These are phyloP conservation scores for Delphinus delphis DNA, from an alignment of 2,113 vertebrate species.

Conservation along the genomic window DNA sequence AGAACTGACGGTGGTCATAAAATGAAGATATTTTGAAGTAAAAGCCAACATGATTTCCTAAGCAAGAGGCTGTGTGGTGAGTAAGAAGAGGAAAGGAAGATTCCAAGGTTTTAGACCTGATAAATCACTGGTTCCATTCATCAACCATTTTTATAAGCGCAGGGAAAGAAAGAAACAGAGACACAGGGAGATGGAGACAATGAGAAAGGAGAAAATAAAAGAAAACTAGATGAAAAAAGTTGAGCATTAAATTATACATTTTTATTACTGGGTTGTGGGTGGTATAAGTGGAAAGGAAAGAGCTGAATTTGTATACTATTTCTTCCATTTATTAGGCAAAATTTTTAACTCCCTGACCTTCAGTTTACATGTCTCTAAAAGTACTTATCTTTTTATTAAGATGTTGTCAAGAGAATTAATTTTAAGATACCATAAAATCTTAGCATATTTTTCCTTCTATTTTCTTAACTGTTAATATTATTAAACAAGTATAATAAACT, in stretches of 20 bases:
- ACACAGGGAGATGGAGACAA: background rate
- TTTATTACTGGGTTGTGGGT: background rate
- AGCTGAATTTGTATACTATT: background rate
- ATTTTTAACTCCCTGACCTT: background rate
- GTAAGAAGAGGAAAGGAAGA: background rate
- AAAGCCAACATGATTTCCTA: background rate
- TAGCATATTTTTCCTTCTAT: background rate
- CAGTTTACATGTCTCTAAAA: background rate
- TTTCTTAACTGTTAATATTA: background rate
- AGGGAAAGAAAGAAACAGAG: background rate
- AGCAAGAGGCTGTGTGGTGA: background rate
- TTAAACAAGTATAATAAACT: constrained; percentile 16
- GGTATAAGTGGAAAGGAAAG: background rate
- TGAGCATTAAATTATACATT: background rate
- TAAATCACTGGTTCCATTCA: background rate
- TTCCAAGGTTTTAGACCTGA: background rate
- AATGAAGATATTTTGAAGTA: background rate
- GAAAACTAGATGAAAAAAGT: background rate
- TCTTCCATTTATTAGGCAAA: background rate
- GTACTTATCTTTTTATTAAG: background rate
- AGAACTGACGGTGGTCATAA: background rate
- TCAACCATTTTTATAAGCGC: background rate
- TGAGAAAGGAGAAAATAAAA: background rate
- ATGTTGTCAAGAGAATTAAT: background rate
- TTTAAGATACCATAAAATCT: background rate